Percentiles rank a stretch among this genome's conserved stretches.
These are phyloP conservation scores for Trachymyrmex cornetzi DNA, from an alignment of 1,140 invertebrate genomes.

Conservation along the genomic window DNA sequence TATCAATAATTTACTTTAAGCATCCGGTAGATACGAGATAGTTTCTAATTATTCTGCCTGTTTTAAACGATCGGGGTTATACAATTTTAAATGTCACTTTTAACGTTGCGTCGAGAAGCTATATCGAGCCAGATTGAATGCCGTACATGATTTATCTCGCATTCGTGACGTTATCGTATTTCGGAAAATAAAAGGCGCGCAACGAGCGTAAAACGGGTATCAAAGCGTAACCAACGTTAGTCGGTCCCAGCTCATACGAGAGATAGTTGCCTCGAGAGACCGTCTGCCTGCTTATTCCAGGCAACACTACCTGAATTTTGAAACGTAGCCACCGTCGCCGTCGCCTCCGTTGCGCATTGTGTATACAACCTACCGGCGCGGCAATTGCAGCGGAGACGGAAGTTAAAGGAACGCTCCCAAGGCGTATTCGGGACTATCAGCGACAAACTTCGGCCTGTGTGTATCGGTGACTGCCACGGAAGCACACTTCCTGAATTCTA, in stretches of 20 bases:
- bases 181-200: slow-evolving; percentile 12
- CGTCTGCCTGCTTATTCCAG: slow-evolving; percentile 55
- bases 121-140: background rate
- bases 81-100: background rate
- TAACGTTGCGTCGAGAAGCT: background rate
- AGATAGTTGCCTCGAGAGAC: slow-evolving; percentile 58
- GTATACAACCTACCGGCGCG: slow-evolving; percentile 33
- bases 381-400: slow-evolving; percentile 58
- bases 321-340: slow-evolving; percentile 2
- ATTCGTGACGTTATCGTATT: background rate
- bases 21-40: too few species aligned
- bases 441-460: slow-evolving; percentile 53
- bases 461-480: slow-evolving; percentile 38
- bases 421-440: slow-evolving; percentile 47
- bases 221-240: slow-evolving; percentile 48
- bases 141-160: background rate
- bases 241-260: slow-evolving; percentile 25
- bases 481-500: slow-evolving; percentile 59
- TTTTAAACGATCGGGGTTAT: background rate
- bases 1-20: background rate
- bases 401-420: slow-evolving; percentile 61
- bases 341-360: slow-evolving; percentile 36
- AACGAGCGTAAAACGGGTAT: slow-evolving; percentile 43
- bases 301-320: slow-evolving; percentile 52
- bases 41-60: background rate